Conservation (phyloP, 2,888 invertebrate species). For the Drosophila atripex region DNA sequence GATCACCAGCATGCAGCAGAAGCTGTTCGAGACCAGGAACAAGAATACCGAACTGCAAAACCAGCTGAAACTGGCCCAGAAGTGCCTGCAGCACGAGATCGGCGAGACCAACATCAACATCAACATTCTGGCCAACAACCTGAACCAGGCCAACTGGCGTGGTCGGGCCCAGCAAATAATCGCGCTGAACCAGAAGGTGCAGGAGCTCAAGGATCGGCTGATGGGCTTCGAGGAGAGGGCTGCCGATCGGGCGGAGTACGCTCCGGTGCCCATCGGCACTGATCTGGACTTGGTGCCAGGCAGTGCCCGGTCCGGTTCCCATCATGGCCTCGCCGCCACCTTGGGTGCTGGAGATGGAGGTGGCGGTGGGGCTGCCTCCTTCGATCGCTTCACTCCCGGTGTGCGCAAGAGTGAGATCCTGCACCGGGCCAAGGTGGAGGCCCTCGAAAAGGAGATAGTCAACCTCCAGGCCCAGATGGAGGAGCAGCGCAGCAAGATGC, state of each 20-base stretch:
- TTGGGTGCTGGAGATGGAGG: constrained; percentile 44
- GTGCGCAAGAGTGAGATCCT: constrained; percentile 86
- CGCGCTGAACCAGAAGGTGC: constrained; percentile 88
- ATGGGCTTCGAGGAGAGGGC: constrained; percentile 57
- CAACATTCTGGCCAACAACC: constrained; percentile 86
- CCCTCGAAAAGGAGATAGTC: constrained; percentile 86
- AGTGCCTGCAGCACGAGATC: constrained; percentile 90
- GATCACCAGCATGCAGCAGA: constrained; percentile 84
- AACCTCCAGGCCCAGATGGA: constrained; percentile 85
- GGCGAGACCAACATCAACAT: constrained; percentile 90
- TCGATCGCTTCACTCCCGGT: constrained; percentile 79
- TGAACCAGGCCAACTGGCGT: constrained; percentile 88
- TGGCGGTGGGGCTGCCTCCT: constrained; percentile 23
- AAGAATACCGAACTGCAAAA: constrained; percentile 88
- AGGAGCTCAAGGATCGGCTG: constrained; percentile 88
- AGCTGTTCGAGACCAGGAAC: constrained; percentile 89
- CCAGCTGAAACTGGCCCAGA: constrained; percentile 89
- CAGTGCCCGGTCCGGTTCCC: constrained; percentile 15
- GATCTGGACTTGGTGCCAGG: constrained; percentile 45
- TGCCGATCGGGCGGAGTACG: constrained; percentile 54
- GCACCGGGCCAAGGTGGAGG: constrained; percentile 86
- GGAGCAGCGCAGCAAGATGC: constrained; percentile 87
- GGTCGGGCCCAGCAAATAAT: constrained; percentile 91
- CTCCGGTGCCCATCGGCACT: constrained; percentile 53
- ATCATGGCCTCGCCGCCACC: constrained; percentile 13